Evolutionary conservation across 2,888 invertebrate genomes (phyloP).

Genomic region (Ptilodon capucinus): DNA sequence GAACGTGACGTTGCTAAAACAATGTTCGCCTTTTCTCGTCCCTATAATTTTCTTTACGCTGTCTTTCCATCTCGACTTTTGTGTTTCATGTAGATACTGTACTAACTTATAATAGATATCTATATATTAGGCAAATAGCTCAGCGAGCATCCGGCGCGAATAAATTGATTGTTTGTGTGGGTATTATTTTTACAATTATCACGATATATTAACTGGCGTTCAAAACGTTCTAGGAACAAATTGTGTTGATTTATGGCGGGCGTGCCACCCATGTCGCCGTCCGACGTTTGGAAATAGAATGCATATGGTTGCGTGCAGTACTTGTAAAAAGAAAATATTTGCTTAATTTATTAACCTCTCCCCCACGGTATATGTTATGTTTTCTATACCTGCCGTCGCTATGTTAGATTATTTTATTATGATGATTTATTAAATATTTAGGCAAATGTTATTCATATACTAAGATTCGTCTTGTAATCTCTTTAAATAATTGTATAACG

Average conservation of each 20-base stretch:
- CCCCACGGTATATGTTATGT: neutral
- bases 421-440: neutral
- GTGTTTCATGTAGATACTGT: slow-evolving; percentile 1
- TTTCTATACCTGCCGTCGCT: neutral
- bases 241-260: slow-evolving; percentile 66
- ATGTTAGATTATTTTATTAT: neutral
- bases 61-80: slow-evolving; percentile 7
- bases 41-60: slow-evolving; percentile 12
- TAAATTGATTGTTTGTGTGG: slow-evolving; percentile 30
- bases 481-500: too few relatives aligned
- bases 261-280: slow-evolving; percentile 68
- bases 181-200: slow-evolving; percentile 53
- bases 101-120: neutral
- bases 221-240: slow-evolving; percentile 65
- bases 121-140: too few relatives aligned
- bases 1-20: slow-evolving; percentile 19
- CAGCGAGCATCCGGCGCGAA: slow-evolving; percentile 32
- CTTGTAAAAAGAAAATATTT: slow-evolving; percentile 25
- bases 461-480: too few relatives aligned
- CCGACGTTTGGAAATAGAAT: slow-evolving; percentile 58
- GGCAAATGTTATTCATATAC: neutral
- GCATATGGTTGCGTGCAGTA: slow-evolving; percentile 32
- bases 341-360: slow-evolving; percentile 9
- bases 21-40: slow-evolving; percentile 15
- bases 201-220: slow-evolving; percentile 48